Conservation (phyloP, 1,140 invertebrate genomes). For the Potamilus streckersoni region DNA sequence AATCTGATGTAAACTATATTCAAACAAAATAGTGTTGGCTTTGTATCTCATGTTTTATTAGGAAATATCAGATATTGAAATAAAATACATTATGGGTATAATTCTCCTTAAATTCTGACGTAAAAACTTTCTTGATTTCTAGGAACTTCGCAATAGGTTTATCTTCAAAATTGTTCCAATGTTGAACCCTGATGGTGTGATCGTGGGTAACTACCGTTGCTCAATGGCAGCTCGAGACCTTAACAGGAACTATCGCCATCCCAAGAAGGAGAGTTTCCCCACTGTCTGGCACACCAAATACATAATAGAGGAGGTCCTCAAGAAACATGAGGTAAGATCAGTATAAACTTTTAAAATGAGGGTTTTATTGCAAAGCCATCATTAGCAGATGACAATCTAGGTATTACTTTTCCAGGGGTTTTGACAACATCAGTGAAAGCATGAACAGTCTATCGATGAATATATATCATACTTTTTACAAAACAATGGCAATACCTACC, state of each 20-base stretch:
- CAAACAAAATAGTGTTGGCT: no score
- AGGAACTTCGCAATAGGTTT: conserved; percentile 61
- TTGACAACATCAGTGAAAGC: no score
- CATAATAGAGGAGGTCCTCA: conserved; percentile 52
- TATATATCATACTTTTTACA: no score
- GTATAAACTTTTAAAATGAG: neutral
- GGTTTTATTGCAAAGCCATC: no score
- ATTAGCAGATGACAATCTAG: no score
- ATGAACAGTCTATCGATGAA: no score
- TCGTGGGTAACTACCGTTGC: conserved; percentile 68
- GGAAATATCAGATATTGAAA: no score
- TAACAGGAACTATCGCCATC: conserved; percentile 66
- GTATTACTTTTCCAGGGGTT: no score
- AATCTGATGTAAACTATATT: no score
- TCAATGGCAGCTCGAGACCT: conserved; percentile 63
- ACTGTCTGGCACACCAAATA: conserved; percentile 58
- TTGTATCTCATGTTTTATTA: no score
- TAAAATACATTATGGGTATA: neutral
- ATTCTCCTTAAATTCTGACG: neutral
- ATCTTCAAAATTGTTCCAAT: conserved; percentile 78
- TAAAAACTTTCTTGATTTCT: conserved; percentile 13
- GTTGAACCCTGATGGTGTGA: conserved; percentile 68
- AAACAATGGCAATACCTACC: no score
- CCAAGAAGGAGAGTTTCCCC: conserved; percentile 61
- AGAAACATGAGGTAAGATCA: conserved; percentile 54